Percentiles rank a stretch among this genome's conserved stretches.
These are phyloP conservation scores for Morpho deidamia DNA, from an alignment of 2,888 invertebrate species.

Conservation along the genomic window DNA sequence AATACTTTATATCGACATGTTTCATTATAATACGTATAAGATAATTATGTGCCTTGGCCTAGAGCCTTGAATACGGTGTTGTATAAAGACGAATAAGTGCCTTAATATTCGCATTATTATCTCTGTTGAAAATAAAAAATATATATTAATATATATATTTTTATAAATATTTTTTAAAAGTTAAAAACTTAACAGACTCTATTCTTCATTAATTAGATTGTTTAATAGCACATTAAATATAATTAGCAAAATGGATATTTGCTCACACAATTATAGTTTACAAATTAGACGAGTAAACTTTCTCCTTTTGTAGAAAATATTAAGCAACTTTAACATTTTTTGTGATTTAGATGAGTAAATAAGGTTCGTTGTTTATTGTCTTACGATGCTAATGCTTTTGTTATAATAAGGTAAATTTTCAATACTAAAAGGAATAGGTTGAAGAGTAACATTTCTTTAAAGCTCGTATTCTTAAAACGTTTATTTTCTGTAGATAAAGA, in stretches of 20 bases:
- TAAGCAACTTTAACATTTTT: neutral
- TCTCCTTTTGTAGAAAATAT: neutral
- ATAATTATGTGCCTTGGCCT: conserved; percentile 14
- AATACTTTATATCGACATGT: no score
- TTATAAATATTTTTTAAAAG: neutral
- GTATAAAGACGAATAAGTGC: conserved; percentile 12
- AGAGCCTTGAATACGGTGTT: conserved; percentile 20
- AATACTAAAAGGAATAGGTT: no score
- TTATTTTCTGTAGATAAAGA: no score
- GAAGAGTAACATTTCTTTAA: no score
- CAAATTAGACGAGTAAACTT: neutral
- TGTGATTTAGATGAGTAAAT: no score
- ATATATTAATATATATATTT: neutral
- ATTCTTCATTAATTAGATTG: neutral
- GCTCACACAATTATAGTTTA: neutral
- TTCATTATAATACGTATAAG: no score
- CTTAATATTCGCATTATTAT: neutral
- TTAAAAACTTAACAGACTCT: neutral
- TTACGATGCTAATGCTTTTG: no score
- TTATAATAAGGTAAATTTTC: no score
- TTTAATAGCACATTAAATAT: neutral
- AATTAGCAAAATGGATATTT: conserved; percentile 2
- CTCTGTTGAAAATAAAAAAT: neutral
- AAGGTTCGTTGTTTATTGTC: no score
- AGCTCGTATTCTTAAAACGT: no score